Evolutionary conservation across 2,797 vertebrate species (phyloP), one percentile per base, ranked within the genome.

Genomic region (Pantherophis vulpinus): DNA sequence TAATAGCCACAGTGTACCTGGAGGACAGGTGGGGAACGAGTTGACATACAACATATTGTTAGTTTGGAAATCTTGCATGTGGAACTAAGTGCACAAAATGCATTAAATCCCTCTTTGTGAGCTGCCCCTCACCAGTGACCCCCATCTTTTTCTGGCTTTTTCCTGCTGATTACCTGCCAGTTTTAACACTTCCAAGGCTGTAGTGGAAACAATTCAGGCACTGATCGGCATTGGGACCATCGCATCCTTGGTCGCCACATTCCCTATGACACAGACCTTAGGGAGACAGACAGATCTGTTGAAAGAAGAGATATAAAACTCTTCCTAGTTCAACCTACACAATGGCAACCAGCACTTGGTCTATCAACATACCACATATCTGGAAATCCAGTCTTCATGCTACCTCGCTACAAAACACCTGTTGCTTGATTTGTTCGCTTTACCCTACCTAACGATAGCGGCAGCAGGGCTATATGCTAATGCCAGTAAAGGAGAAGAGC

Each of bases 201-300:
- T 98, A 99, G 97, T 99, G 98, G 97, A 98, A 94, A 87, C 99
- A 99, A 97, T 98, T 99, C 95, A 99, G 97, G 94, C 99, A 99
- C 94, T 99, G 98, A 92, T 98, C 98, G 0, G 98, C 97, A 0
- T 96, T 97, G 83, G 98, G 98, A 10, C 99, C 98, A 0, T 99
- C 98, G 0, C 99, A 99, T 96, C 98, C 98, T 97, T 99, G 98
- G 96, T 98, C 97, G 0, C 98, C 98, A 29, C 99, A 99, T 94
- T 99, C 98, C 0, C 95, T 97, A 95, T 99, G 98, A 95, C 99
- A 99, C 0, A 95, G 96, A 94, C 99, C 99, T 98, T 93, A 95
- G 94, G 96, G 94, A 96, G 86, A 96, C 89, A 96, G 93, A 86
- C 59, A 91, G 93, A 95, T 96, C 66, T 58, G 91, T 88, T 93